These are phyloP conservation scores for Rhagoletis pomonella DNA, from an alignment of 1,140 invertebrate species.

Conservation along the genomic window DNA sequence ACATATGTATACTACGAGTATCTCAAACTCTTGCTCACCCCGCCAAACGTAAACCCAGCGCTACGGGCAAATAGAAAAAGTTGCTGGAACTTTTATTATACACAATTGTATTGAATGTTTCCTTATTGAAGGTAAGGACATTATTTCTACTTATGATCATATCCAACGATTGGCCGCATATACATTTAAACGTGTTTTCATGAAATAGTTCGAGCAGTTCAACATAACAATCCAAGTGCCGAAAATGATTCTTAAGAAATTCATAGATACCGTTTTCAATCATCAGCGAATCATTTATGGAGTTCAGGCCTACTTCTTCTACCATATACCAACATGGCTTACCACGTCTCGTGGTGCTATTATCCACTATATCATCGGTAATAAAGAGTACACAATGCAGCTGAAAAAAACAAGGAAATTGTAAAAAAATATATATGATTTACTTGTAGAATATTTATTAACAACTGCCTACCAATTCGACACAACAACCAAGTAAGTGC, in stretches of 20 bases:
- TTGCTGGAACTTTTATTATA: constrained; percentile 85
- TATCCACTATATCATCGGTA: constrained; percentile 93
- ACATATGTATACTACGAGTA: neutral
- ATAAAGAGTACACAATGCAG: constrained; percentile 89
- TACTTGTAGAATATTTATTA: neutral
- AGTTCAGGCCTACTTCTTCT: constrained; percentile 84
- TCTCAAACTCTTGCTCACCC: constrained; percentile 76
- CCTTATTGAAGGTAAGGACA: neutral
- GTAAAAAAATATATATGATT: neutral
- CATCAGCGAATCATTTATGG: constrained; percentile 89
- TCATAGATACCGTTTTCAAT: constrained; percentile 86
- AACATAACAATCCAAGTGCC: constrained; percentile 83
- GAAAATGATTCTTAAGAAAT: constrained; percentile 85
- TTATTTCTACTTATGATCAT: constrained; percentile 74
- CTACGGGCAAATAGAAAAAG: constrained; percentile 91
- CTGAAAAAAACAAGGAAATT: constrained; percentile 57
- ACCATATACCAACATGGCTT: constrained; percentile 90
- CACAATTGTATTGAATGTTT: neutral
- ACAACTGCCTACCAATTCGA: constrained; percentile 61
- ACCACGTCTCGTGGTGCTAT: constrained; percentile 84
- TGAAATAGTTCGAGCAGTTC: constrained; percentile 89
- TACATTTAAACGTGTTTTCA: constrained; percentile 86
- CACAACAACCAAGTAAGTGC: neutral
- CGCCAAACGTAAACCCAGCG: constrained; percentile 88
- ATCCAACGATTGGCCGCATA: constrained; percentile 85